These are phyloP conservation scores for Apis florea DNA, from an alignment of 1,140 invertebrate genomes.

Conservation along the genomic window DNA sequence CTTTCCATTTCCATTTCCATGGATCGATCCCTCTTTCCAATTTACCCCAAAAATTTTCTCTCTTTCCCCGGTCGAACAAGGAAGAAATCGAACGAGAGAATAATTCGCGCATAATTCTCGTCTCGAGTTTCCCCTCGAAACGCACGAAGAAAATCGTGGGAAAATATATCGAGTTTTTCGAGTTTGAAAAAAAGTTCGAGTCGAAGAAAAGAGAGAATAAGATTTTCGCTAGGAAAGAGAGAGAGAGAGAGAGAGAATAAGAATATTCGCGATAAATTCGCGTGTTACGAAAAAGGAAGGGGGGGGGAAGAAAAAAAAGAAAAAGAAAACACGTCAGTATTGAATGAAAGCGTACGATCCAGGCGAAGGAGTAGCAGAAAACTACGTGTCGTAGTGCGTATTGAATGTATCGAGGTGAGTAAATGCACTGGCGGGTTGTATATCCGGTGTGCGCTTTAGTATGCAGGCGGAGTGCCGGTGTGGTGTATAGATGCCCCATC, in stretches of 20 bases:
- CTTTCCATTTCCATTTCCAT: slow-evolving; percentile 4
- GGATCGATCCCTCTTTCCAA: not conserved
- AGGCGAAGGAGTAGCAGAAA: slow-evolving; percentile 42
- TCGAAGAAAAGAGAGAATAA: too few relatives aligned
- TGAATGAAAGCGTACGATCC: slow-evolving; percentile 31
- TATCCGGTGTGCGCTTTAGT: slow-evolving; percentile 79
- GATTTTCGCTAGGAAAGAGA: too few relatives aligned
- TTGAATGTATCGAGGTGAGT: slow-evolving; percentile 68
- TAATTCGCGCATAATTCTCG: not conserved
- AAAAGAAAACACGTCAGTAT: slow-evolving; percentile 53
- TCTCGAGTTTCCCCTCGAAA: too few relatives aligned
- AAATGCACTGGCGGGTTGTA: slow-evolving; percentile 74
- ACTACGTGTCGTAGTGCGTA: slow-evolving; percentile 49
- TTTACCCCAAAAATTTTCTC: not conserved
- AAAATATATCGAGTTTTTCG: too few relatives aligned
- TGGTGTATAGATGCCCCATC: slow-evolving; percentile 70
- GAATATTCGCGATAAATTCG: too few relatives aligned
- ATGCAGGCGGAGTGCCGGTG: slow-evolving; percentile 74
- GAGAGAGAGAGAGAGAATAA: too few relatives aligned
- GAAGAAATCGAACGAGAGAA: not conserved
- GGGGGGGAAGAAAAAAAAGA: too few relatives aligned
- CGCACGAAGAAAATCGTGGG: too few relatives aligned
- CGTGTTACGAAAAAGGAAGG: too few relatives aligned
- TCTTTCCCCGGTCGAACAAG: not conserved
- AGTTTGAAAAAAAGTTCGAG: too few relatives aligned